These are phyloP conservation scores for Peromyscus eremicus DNA, from an alignment of 2,797 vertebrate species.

Conservation along the genomic window DNA sequence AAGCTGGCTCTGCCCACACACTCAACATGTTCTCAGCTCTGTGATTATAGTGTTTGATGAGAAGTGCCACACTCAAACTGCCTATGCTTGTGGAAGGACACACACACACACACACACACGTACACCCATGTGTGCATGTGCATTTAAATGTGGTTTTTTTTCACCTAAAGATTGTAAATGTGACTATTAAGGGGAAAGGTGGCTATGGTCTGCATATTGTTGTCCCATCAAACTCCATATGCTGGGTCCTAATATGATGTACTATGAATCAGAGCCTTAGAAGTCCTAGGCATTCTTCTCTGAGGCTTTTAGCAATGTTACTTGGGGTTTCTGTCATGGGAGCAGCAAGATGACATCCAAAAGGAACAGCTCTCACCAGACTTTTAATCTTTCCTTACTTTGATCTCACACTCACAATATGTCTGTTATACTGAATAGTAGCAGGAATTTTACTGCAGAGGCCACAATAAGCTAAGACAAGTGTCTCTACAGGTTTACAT, in stretches of 20 bases:
- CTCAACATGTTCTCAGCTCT: not conserved
- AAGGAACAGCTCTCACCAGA: not conserved
- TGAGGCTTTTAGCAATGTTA: not conserved
- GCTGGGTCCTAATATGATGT: not conserved
- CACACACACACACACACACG: not conserved
- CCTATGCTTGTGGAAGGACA: not conserved
- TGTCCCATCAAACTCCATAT: not conserved
- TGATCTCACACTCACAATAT: not conserved
- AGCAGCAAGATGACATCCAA: not conserved
- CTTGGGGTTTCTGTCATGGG: not conserved
- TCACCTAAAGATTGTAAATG: not conserved
- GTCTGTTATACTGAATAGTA: not conserved
- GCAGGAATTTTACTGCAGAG: not conserved
- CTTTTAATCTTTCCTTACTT: not conserved
- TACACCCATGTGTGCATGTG: too few relatives aligned
- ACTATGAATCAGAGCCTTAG: too few relatives aligned
- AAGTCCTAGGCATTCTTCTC: not conserved
- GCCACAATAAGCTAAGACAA: not conserved
- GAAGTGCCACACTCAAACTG: rapidly evolving
- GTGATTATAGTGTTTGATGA: not conserved
- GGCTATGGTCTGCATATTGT: rapidly evolving
- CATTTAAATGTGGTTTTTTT: not conserved
- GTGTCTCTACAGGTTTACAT: not conserved
- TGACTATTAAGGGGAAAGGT: not conserved
- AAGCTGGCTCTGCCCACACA: not conserved